phyloP scores from a whole-genome alignment of 2,797 vertebrate species.

The Pangasius sanitwongsei region DNA sequence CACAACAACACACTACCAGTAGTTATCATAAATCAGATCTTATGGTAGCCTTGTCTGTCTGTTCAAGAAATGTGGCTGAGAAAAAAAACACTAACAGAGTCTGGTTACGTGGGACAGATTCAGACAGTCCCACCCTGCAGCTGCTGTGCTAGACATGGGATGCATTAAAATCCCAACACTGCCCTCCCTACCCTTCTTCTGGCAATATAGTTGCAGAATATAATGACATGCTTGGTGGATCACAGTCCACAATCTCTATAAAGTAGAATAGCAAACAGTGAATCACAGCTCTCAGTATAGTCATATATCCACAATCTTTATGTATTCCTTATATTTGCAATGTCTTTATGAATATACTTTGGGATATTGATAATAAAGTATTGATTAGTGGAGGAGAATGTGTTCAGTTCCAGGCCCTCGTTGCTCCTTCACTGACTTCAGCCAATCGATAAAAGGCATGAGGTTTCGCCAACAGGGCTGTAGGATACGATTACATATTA shows the following conservation, averaged over 20 bases:
- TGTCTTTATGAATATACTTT: not conserved
- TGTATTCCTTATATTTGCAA: not conserved
- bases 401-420: slow-evolving; percentile 10
- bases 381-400: slow-evolving; percentile 6
- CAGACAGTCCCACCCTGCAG: slow-evolving; percentile 61
- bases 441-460: slow-evolving; percentile 37
- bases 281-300: not conserved
- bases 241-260: not conserved
- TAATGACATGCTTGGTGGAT: slow-evolving; percentile 1
- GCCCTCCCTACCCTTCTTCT: slow-evolving; percentile 13
- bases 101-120: slow-evolving; percentile 61
- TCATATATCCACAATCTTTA: not conserved
- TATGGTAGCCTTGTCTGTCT: not conserved
- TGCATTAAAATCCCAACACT: slow-evolving; percentile 21
- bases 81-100: slow-evolving; percentile 14
- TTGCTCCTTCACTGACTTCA: not conserved
- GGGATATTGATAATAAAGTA: slow-evolving; percentile 7
- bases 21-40: slow-evolving; percentile 24
- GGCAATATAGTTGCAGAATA: slow-evolving; percentile 3
- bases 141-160: slow-evolving; percentile 54
- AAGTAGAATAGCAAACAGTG: slow-evolving; percentile 1
- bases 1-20: not conserved
- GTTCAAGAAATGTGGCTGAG: slow-evolving; percentile 15
- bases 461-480: slow-evolving; percentile 29
- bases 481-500: slow-evolving; percentile 32